Base-by-base conservation (phyloP, 1,140 invertebrate genomes). In the Semibalanus balanoides region DNA sequence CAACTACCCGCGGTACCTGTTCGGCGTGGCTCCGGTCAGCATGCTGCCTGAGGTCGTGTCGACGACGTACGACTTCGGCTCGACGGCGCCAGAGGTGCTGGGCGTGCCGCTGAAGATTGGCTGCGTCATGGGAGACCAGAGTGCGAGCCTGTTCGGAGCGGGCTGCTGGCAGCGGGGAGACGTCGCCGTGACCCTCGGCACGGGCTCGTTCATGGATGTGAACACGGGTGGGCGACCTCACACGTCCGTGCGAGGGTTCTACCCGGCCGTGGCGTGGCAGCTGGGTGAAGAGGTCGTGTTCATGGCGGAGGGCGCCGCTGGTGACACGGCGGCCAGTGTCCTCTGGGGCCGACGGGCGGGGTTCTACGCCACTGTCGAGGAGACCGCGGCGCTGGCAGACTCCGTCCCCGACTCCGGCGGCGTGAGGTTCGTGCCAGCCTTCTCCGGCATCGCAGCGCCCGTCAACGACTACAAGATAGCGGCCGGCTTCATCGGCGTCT, bases 181-280 rank as follows among this genome's bases (percentile, higher is more conserved):
- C 82, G 86, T 96, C 0, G 98, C 98, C 82, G 84, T 96, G 28
- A 98, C 96, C 0, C 87, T 99, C 85, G 97, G 97, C 0, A 98
- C 96, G 0, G 96, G 97, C 0, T 93, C 92, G 0, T 98, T 99
- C 83, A 83, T 98, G 0, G 89, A 97, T 82, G 86, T 97, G 17
- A 94, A 97, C 81, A 96, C 94, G 0, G 93, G 92, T 0, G 79
- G 78, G 11, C 83, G 87, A 43, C 89, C 94, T 9, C 91, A 94
- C 83, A 90, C 92, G 0, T 93, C 93, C 30, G 83, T 93, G 9
- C 82, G 83, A 78, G 86, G 86, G 85, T 14, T 72, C 7, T 72
- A 72, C 29, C 70, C 70, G n/a, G 51, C 51, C 19, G 70, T 76
- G 30, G 75, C 71, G 9, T 76, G 75, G 75, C 7, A 74, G 31